Conservation (phyloP, 2,113 vertebrate species). For the Motacilla tschutschensis region DNA sequence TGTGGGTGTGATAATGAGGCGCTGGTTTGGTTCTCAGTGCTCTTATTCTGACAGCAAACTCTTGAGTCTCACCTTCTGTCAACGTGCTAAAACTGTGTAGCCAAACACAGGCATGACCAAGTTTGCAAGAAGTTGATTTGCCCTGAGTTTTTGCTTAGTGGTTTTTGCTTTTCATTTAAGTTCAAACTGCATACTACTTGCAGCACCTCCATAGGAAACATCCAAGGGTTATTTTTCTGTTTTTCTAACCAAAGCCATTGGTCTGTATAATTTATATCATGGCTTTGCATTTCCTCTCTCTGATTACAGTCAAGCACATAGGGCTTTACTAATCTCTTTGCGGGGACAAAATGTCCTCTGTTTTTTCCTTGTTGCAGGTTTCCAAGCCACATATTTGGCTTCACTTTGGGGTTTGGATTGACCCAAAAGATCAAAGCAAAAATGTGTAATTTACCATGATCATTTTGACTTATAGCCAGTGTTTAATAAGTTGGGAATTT, state of each 20-base stretch:
- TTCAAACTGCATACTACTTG: not conserved
- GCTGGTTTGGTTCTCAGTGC: not conserved
- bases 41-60: not conserved
- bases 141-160: not conserved
- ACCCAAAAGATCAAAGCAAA: constrained; percentile 24
- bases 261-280: not conserved
- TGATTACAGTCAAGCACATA: not conserved
- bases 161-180: not conserved
- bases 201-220: not conserved
- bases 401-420: not conserved
- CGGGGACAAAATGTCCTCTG: not conserved
- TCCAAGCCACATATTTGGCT: not conserved
- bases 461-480: not conserved
- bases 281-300: not conserved
- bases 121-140: not conserved
- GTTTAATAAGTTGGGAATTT: not conserved
- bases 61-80: not conserved
- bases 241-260: not conserved
- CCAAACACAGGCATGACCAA: not conserved
- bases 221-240: not conserved
- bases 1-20: not conserved
- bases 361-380: not conserved
- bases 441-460: not conserved
- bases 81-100: not conserved
- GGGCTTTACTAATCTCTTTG: constrained; percentile 2